Evolutionary conservation across 2,888 invertebrate species (phyloP).

Genomic region (Tuta absoluta): DNA sequence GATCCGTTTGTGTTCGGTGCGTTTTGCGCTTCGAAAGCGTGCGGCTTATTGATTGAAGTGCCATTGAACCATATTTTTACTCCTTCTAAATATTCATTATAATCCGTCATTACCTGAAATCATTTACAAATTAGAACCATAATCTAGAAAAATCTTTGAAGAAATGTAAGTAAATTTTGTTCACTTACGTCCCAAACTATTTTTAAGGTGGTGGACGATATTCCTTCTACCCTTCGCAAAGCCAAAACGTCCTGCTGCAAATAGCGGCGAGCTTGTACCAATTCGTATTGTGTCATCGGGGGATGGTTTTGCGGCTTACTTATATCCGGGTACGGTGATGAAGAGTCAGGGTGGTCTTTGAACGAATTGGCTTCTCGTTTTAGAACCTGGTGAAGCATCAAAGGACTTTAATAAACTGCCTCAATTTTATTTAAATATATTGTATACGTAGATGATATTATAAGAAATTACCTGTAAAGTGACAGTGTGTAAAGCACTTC

Average conservation of each 20-base stretch:
- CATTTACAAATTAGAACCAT: neutral
- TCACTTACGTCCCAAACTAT: slow-evolving; percentile 90
- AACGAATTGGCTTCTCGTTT: slow-evolving; percentile 74
- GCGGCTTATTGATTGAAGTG: slow-evolving; percentile 64
- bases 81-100: slow-evolving; percentile 84
- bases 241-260: slow-evolving; percentile 90
- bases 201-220: slow-evolving; percentile 88
- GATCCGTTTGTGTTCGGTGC: slow-evolving; percentile 57
- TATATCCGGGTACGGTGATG: slow-evolving; percentile 70
- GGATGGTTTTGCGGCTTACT: slow-evolving; percentile 81
- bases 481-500: slow-evolving; percentile 92
- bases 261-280: slow-evolving; percentile 88
- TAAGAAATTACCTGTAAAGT: slow-evolving; percentile 86
- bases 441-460: neutral
- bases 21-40: slow-evolving; percentile 57
- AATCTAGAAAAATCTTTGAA: neutral
- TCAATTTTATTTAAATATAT: no score
- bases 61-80: slow-evolving; percentile 84
- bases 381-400: slow-evolving; percentile 55
- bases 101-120: slow-evolving; percentile 74
- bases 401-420: no score
- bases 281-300: slow-evolving; percentile 86
- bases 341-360: slow-evolving; percentile 62
- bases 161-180: slow-evolving; percentile 12
- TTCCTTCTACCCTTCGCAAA: slow-evolving; percentile 83